Evolutionary conservation across 2,113 vertebrate genomes (phyloP), one percentile per base, ranked within the genome.

Genomic region (Psilopsiagon aurifrons): DNA sequence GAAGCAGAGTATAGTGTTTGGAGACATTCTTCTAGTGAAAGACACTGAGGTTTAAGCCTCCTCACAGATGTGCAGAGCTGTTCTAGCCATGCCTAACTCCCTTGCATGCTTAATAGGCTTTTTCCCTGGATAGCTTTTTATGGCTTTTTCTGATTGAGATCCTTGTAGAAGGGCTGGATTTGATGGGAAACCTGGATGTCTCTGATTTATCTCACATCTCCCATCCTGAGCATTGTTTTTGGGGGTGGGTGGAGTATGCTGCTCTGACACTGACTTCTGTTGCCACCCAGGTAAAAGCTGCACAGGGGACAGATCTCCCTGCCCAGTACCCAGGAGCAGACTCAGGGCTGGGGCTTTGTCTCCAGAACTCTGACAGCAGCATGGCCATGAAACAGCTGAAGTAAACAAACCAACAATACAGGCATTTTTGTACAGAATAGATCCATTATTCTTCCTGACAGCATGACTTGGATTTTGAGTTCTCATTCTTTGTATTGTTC

Each of bases 371-470:
- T 94, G 90, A 97, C 85, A 88, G 57, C 75, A 88, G 86, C 86
- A 57, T 70, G 93, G 89, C 96, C 77, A 49, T 96, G 94, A 95
- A 97, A 75, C 78, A 95, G 81, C 94, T 97, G 97, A 98, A 97
- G 93, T 96, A 97, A 98, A 98, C 97, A 98, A 96, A 97, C 95
- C 95, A 97, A 98, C 97, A 98, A 97, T 96, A 74, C 83, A 92
- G 93, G 92, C 96, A 95, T 98, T 97, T 97, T 91, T 85, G 80
- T 96, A 80, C 84, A 98, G 96, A 98, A 97, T 94, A 85, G 95
- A 94, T 90, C 83, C 96, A 97, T 97, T 98, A 96, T 97, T 97
- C 95, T 94, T 97, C 71, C 91, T 88, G 94, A 95, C 88, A 97
- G 92, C 90, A 94, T 94, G 94, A 91, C 96, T 97, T 52, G 90